Conservation (phyloP, 2,888 invertebrate genomes). For the Elegia similella region DNA sequence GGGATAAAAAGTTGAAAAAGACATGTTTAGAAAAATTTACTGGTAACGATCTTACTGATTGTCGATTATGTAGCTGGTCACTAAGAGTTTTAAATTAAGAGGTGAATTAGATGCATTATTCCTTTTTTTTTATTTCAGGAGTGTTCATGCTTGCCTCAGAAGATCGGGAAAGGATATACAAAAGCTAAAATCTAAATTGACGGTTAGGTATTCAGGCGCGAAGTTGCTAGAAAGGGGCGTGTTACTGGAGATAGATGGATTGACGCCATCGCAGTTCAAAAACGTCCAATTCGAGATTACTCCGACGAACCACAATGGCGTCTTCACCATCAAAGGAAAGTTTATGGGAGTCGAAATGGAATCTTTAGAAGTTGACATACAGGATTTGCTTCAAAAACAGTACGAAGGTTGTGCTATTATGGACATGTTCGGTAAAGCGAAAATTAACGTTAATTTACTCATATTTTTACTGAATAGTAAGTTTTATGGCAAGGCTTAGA, state of each 20-base stretch:
- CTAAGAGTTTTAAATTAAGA: too few relatives aligned
- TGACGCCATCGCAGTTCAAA: constrained; percentile 86
- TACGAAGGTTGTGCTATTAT: constrained; percentile 89
- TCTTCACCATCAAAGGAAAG: constrained; percentile 86
- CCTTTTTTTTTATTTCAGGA: constrained; percentile 58
- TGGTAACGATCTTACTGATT: too few relatives aligned
- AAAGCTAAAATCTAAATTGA: constrained; percentile 82
- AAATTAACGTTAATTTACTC: constrained; percentile 88
- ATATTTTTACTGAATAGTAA: constrained; percentile 88
- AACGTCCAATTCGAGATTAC: constrained; percentile 88
- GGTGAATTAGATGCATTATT: not conserved
- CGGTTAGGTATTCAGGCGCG: constrained; percentile 85
- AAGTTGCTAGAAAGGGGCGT: constrained; percentile 87
- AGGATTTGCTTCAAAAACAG: constrained; percentile 88
- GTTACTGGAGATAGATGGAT: constrained; percentile 85
- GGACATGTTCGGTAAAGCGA: constrained; percentile 90
- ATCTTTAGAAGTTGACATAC: constrained; percentile 85
- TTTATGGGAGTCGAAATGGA: constrained; percentile 90
- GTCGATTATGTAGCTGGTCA: too few relatives aligned
- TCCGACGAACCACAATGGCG: constrained; percentile 84
- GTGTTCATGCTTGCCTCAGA: constrained; percentile 77
- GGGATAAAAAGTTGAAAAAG: too few relatives aligned
- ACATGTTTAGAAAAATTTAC: too few relatives aligned
- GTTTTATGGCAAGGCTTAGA: constrained; percentile 84
- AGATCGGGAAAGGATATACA: constrained; percentile 72